These are phyloP conservation scores for Cromileptes altivelis DNA, from an alignment of 2,113 vertebrate genomes.

Conservation along the genomic window DNA sequence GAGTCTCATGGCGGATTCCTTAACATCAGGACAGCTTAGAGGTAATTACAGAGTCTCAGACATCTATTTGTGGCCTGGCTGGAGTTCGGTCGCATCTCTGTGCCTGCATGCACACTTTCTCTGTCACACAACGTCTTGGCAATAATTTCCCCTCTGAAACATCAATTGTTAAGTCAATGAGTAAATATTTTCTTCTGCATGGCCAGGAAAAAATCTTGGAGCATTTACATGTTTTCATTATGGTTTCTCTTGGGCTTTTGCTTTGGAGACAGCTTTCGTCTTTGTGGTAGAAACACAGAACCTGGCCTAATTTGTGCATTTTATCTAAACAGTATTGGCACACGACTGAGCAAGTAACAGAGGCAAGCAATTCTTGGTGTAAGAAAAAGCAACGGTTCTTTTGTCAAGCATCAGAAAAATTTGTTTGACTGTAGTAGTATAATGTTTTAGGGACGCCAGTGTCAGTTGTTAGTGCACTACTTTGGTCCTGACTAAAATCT, in stretches of 20 bases:
- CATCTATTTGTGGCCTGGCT: constrained; percentile 40
- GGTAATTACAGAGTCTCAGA: constrained; percentile 46
- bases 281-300: constrained; percentile 30
- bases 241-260: constrained; percentile 52
- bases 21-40: constrained; percentile 51
- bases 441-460: constrained; percentile 2
- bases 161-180: constrained; percentile 30
- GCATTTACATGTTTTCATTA: constrained; percentile 49
- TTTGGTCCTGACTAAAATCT: too few relatives aligned
- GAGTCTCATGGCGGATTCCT: constrained; percentile 46
- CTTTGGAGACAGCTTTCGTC: constrained; percentile 32
- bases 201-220: constrained; percentile 15
- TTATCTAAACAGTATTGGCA: constrained; percentile 33
- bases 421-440: not conserved
- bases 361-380: constrained; percentile 7
- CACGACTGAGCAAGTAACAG: constrained; percentile 14
- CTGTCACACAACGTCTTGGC: constrained; percentile 44
- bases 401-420: constrained; percentile 23
- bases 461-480: not conserved
- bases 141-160: constrained; percentile 9
- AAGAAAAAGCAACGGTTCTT: not conserved
- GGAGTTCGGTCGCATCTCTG: constrained; percentile 24
- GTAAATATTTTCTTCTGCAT: constrained; percentile 56
- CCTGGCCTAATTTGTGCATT: constrained; percentile 20
- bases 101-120: constrained; percentile 30